A percentile compares a stretch with the other conserved stretches of the same genome.
Conservation (phyloP, 2,888 invertebrate genomes). For the Chloroclysta siterata region DNA sequence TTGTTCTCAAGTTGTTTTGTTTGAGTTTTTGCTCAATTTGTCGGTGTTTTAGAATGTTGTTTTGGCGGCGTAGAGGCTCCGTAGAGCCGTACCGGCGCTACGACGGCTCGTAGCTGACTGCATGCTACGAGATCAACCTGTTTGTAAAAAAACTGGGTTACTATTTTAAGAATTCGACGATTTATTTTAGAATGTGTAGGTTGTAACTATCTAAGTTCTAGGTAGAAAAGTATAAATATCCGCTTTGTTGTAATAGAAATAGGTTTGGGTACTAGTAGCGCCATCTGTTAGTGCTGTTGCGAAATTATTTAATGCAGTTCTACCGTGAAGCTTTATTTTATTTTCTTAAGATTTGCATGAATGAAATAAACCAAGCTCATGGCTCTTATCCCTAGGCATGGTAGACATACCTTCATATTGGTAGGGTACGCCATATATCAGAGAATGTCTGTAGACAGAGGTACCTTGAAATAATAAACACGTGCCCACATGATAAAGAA, state of each 20-base stretch:
- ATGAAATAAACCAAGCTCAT: background rate
- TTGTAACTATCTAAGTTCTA: background rate
- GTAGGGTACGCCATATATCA: no score
- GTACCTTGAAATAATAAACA: no score
- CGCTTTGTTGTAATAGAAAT: slow-evolving; percentile 19
- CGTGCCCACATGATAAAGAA: no score
- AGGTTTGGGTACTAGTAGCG: slow-evolving; percentile 44
- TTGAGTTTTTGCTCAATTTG: slow-evolving; percentile 43
- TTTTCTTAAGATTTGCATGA: background rate
- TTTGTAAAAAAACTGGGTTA: background rate
- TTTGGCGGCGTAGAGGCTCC: slow-evolving; percentile 48
- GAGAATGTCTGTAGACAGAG: no score
- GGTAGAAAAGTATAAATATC: background rate
- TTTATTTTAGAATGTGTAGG: background rate
- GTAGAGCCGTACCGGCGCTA: slow-evolving; percentile 59
- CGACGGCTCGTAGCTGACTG: slow-evolving; percentile 64
- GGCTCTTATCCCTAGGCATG: background rate
- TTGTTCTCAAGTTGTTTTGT: slow-evolving; percentile 26
- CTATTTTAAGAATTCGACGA: background rate
- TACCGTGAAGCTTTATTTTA: slow-evolving; percentile 5
- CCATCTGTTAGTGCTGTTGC: slow-evolving; percentile 48
- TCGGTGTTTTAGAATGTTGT: slow-evolving; percentile 48
- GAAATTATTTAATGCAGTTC: slow-evolving; percentile 22
- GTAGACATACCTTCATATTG: no score
- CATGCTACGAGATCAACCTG: slow-evolving; percentile 34